Conservation (phyloP, 1,140 invertebrate genomes). For the Drosophila ironensis region DNA sequence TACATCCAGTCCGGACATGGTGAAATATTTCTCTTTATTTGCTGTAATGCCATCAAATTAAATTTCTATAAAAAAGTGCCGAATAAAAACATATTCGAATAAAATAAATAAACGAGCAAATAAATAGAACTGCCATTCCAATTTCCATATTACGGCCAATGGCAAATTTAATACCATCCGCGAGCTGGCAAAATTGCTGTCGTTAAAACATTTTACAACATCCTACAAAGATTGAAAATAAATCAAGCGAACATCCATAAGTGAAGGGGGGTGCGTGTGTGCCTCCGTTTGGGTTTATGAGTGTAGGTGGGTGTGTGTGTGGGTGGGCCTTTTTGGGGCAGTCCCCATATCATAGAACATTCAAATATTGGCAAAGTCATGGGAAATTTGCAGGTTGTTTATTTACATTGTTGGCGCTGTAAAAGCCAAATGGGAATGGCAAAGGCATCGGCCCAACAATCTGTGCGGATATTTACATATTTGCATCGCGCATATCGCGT, state of each 20-base stretch:
- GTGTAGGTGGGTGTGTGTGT: slow-evolving; percentile 7
- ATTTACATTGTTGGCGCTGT: slow-evolving; percentile 45
- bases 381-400: slow-evolving; percentile 42
- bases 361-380: slow-evolving; percentile 44
- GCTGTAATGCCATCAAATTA: no score
- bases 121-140: slow-evolving; percentile 32
- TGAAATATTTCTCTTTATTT: no score
- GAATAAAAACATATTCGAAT: slow-evolving; percentile 4
- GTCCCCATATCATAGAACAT: slow-evolving; percentile 21
- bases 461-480: neutral
- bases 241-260: slow-evolving; percentile 29
- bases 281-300: slow-evolving; percentile 5
- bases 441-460: neutral
- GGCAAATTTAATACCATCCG: slow-evolving; percentile 30
- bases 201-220: slow-evolving; percentile 48
- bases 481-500: slow-evolving; percentile 8
- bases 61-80: slow-evolving; percentile 18
- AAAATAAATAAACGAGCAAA: slow-evolving; percentile 25
- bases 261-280: neutral
- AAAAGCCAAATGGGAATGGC: slow-evolving; percentile 31
- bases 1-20: no score
- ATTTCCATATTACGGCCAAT: slow-evolving; percentile 26
- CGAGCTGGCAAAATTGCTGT: slow-evolving; percentile 33
- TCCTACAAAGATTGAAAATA: slow-evolving; percentile 49
- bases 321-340: slow-evolving; percentile 16